Percentiles rank a stretch among this genome's conserved stretches.
Conservation (phyloP, 2,797 vertebrate genomes). For the Chelon auratus region DNA sequence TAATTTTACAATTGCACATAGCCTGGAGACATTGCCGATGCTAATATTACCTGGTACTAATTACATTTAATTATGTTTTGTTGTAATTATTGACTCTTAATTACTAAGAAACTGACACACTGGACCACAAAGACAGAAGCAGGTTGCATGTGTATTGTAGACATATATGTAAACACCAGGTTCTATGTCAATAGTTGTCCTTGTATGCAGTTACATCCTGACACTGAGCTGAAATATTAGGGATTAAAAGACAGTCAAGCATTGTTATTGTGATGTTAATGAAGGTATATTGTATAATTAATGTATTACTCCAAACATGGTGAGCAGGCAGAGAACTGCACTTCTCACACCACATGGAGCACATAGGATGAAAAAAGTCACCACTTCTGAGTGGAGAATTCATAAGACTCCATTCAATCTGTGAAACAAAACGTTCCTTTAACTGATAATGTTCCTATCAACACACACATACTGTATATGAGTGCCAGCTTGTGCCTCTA, state of each 20-base stretch:
- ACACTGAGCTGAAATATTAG: background rate
- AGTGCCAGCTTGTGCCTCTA: conserved; percentile 12
- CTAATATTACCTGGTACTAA: conserved; percentile 14
- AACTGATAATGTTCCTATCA: background rate
- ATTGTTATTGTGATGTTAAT: background rate
- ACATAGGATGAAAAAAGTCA: background rate
- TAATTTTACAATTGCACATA: background rate
- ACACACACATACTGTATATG: background rate
- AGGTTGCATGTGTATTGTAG: background rate
- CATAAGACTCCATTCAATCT: background rate
- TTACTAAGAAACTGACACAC: conserved; percentile 2
- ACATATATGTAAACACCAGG: background rate
- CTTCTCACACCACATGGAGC: background rate
- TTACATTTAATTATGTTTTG: conserved; percentile 23
- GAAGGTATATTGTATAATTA: no score
- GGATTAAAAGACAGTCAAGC: background rate
- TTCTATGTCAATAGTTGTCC: background rate
- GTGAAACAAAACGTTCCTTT: background rate
- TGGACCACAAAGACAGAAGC: background rate
- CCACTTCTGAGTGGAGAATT: background rate
- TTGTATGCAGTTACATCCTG: background rate
- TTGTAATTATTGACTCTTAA: conserved; percentile 4
- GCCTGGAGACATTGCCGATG: conserved; percentile 1
- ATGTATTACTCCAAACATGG: background rate
- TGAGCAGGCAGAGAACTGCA: background rate